phyloP scores from a whole-genome alignment of 2,113 vertebrate species.

The Mobula birostris region DNA sequence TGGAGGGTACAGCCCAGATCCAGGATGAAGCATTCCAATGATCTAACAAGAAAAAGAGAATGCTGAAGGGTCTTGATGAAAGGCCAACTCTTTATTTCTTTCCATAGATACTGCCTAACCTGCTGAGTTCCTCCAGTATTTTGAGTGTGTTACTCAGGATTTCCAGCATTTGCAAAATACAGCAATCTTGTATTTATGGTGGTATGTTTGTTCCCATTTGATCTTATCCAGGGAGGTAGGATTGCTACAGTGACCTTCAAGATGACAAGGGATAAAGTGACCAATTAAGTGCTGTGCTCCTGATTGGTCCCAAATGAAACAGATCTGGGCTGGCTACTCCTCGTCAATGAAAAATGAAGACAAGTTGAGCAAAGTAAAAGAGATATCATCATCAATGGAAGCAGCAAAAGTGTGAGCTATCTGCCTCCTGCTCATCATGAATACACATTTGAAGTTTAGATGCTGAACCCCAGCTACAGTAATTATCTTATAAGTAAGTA shows the following conservation, averaged over 20 bases:
- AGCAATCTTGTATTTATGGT: not conserved
- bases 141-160: too few species aligned
- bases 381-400: not conserved
- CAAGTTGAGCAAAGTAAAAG: not conserved
- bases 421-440: not conserved
- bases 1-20: too few species aligned
- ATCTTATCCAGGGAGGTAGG: not conserved
- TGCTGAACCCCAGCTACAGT: not conserved
- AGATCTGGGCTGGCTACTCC: not conserved
- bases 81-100: too few species aligned
- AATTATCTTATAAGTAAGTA: not conserved
- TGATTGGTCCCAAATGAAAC: not conserved
- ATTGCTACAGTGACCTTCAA: not conserved
- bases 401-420: not conserved
- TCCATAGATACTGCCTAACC: too few species aligned
- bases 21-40: not conserved
- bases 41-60: not conserved
- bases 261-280: not conserved
- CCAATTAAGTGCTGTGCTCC: not conserved
- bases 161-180: too few species aligned
- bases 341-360: not conserved
- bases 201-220: not conserved
- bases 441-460: not conserved
- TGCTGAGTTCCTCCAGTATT: too few species aligned
- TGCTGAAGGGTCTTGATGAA: too few species aligned